These are phyloP conservation scores for Lucilia cuprina DNA, from an alignment of 1,140 invertebrate genomes.

Conservation along the genomic window DNA sequence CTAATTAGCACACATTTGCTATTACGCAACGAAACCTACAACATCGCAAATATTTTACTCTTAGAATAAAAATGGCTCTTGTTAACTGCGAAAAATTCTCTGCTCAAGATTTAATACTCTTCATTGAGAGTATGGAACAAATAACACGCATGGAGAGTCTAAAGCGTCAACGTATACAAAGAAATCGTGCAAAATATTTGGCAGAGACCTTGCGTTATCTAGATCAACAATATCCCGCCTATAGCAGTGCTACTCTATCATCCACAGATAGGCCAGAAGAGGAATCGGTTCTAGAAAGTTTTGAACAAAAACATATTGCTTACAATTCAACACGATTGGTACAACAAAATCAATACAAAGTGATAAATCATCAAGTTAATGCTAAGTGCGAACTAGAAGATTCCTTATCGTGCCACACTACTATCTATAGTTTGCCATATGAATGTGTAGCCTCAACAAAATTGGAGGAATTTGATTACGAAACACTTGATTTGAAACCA, in stretches of 20 bases:
- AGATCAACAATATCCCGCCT: not conserved
- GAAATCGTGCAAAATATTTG: not conserved
- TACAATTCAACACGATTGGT: not conserved
- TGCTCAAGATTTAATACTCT: not conserved
- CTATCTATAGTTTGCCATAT: not conserved
- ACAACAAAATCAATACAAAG: not conserved
- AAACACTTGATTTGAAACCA: not conserved
- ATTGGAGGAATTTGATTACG: not conserved
- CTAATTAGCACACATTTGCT: not conserved
- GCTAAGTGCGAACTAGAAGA: not conserved
- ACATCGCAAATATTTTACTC: not conserved
- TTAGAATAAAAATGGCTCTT: not conserved
- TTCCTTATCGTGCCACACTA: not conserved
- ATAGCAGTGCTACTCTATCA: not conserved
- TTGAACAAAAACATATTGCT: not conserved
- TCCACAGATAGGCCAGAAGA: not conserved
- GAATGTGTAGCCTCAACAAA: not conserved
- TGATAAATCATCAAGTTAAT: not conserved
- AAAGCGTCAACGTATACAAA: not conserved
- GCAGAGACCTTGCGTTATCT: not conserved
- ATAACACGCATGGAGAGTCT: not conserved
- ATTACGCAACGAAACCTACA: not conserved
- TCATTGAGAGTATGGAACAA: slow-evolving; percentile 19
- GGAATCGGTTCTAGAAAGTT: not conserved
- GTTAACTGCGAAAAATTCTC: not conserved